Evolutionary conservation across 2,113 vertebrate genomes (phyloP).

Genomic region (Callopanchax toddi): DNA sequence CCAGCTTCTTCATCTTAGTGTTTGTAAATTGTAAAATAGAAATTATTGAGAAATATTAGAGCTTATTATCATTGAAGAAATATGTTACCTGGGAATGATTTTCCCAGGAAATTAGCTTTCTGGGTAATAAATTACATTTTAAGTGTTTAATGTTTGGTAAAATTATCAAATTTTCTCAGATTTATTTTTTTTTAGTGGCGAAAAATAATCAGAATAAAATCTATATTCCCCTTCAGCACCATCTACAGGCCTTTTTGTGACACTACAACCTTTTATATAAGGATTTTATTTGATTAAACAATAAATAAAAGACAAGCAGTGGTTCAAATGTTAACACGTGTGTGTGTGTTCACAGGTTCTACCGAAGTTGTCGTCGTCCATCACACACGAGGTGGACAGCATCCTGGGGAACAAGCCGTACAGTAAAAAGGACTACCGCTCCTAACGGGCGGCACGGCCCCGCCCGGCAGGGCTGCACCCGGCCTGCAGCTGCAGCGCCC

Average conservation of each 20-base stretch:
- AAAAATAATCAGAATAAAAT: no score
- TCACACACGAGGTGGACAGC: conserved; percentile 96
- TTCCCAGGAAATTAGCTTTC: no score
- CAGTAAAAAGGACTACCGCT: conserved; percentile 99
- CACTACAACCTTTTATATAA: background rate
- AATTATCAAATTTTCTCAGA: no score
- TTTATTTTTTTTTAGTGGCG: no score
- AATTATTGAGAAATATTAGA: no score
- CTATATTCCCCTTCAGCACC: background rate
- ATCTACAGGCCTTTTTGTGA: conserved; percentile 10
- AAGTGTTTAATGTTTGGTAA: no score
- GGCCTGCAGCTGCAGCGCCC: conserved; percentile 56
- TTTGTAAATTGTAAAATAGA: no score
- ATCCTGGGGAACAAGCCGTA: conserved; percentile 99
- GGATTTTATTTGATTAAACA: background rate
- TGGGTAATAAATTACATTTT: no score
- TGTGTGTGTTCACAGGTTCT: conserved; percentile 84
- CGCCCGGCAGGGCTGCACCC: conserved; percentile 63
- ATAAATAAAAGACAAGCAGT: background rate
- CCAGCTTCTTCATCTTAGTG: no score
- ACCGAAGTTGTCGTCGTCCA: conserved; percentile 96
- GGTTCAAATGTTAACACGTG: background rate
- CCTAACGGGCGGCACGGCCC: conserved; percentile 79
- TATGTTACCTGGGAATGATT: no score
- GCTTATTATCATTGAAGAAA: no score